These are phyloP conservation scores for Casuarius casuarius DNA, from an alignment of 2,113 vertebrate genomes.

Conservation along the genomic window DNA sequence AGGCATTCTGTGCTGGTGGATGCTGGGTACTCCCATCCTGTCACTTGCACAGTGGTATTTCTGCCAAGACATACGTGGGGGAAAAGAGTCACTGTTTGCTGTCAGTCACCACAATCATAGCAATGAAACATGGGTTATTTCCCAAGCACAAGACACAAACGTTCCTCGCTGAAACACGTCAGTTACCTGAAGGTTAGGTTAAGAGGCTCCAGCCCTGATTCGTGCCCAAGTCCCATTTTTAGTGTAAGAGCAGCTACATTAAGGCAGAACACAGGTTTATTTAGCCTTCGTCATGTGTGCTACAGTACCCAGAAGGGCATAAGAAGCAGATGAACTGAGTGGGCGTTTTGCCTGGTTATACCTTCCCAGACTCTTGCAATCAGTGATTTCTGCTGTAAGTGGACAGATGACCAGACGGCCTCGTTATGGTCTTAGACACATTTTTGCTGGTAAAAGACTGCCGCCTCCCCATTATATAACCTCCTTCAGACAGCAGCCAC, in stretches of 20 bases:
- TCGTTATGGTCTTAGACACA: not conserved
- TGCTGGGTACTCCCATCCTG: too few species aligned
- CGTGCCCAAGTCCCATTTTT: accelerated
- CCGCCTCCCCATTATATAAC: not conserved
- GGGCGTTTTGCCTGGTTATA: not conserved
- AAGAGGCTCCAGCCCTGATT: not conserved
- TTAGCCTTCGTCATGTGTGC: accelerated
- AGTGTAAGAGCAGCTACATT: accelerated
- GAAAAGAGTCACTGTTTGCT: too few species aligned
- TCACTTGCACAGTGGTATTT: too few species aligned
- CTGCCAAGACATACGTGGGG: too few species aligned
- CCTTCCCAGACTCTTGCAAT: not conserved
- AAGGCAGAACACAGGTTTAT: not conserved
- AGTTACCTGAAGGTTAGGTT: not conserved
- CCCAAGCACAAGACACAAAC: accelerated
- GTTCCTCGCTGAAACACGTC: accelerated
- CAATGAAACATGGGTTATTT: accelerated
- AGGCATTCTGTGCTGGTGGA: too few species aligned
- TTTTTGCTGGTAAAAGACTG: not conserved
- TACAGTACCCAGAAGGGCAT: not conserved
- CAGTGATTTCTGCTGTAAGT: not conserved
- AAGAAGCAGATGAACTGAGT: not conserved
- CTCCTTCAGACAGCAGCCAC: not conserved
- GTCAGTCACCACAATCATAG: accelerated
- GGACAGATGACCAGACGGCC: not conserved